Conservation (phyloP, 30 jellyfish, hydroid and myxozoan genomes). For the Aurelia sp. region DNA sequence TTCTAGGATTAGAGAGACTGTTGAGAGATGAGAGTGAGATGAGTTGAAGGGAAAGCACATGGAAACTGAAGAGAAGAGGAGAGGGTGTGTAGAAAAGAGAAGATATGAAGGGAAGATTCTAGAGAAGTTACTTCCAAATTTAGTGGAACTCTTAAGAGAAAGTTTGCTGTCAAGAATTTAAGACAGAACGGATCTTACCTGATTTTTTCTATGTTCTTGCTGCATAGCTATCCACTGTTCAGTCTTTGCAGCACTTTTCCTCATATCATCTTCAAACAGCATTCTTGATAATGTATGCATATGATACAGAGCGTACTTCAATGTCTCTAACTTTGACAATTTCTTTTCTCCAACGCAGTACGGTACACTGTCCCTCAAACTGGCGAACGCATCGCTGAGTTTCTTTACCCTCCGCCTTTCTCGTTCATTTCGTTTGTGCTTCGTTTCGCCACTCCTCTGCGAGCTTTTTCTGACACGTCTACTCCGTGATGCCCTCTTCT, state of each 20-base stretch:
- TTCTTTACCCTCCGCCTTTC: slow-evolving; percentile 80
- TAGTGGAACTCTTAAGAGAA: no score
- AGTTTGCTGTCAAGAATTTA: no score
- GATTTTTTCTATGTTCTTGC: slow-evolving; percentile 42
- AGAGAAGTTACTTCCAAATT: no score
- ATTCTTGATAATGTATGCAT: slow-evolving; percentile 39
- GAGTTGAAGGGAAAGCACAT: no score
- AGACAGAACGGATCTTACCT: slow-evolving; percentile 26
- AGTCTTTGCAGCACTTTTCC: slow-evolving; percentile 44
- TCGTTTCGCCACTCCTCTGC: slow-evolving; percentile 73
- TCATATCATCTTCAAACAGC: slow-evolving; percentile 55
- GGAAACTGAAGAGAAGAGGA: no score
- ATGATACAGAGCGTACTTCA: slow-evolving; percentile 75
- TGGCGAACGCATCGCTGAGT: slow-evolving; percentile 77
- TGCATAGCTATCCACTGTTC: slow-evolving; percentile 65
- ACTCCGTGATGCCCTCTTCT: slow-evolving; percentile 45
- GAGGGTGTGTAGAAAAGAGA: no score
- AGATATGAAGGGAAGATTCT: no score
- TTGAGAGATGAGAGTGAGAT: no score
- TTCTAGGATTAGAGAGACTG: no score
- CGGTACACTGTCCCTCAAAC: slow-evolving; percentile 80
- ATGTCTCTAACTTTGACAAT: slow-evolving; percentile 75
- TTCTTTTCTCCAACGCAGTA: slow-evolving; percentile 70
- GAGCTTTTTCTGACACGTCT: slow-evolving; percentile 54
- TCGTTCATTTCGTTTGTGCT: slow-evolving; percentile 80